These are phyloP conservation scores for Diphyllodes magnificus DNA, from an alignment of 2,113 vertebrate genomes.

Conservation along the genomic window DNA sequence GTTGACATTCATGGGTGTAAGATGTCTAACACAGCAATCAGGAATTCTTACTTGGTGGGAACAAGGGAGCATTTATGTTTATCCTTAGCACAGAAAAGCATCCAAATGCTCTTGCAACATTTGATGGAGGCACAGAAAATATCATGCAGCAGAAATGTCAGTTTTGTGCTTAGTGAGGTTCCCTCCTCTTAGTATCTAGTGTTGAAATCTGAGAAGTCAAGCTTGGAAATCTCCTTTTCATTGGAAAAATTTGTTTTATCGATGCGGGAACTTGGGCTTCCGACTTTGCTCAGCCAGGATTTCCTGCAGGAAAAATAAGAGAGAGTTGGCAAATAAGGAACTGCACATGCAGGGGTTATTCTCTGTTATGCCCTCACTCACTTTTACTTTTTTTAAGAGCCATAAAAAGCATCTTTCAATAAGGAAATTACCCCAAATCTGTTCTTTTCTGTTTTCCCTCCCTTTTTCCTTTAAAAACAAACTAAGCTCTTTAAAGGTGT, in stretches of 20 bases:
- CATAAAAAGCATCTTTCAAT: neutral
- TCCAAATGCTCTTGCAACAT: neutral
- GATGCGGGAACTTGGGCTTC: constrained; percentile 87
- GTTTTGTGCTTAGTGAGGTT: neutral
- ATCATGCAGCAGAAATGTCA: neutral
- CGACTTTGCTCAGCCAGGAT: constrained; percentile 82
- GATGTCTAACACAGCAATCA: neutral
- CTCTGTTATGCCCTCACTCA: neutral
- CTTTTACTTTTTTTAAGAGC: neutral
- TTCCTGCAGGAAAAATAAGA: constrained; percentile 74
- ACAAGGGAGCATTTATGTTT: neutral
- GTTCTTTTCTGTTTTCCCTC: neutral
- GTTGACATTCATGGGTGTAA: neutral
- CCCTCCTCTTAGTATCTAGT: constrained; percentile 77
- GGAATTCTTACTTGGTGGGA: neutral
- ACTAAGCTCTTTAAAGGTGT: neutral
- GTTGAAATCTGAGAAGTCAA: constrained; percentile 84
- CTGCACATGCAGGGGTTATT: neutral
- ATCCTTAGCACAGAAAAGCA: neutral
- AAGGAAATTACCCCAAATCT: neutral
- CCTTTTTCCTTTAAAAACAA: neutral
- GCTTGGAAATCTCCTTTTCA: constrained; percentile 79
- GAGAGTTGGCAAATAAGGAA: neutral
- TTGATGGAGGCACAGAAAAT: neutral
- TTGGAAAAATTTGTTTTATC: constrained; percentile 80